Evolutionary conservation across 2,113 vertebrate species (phyloP).

Genomic region (Heptranchias perlo): DNA sequence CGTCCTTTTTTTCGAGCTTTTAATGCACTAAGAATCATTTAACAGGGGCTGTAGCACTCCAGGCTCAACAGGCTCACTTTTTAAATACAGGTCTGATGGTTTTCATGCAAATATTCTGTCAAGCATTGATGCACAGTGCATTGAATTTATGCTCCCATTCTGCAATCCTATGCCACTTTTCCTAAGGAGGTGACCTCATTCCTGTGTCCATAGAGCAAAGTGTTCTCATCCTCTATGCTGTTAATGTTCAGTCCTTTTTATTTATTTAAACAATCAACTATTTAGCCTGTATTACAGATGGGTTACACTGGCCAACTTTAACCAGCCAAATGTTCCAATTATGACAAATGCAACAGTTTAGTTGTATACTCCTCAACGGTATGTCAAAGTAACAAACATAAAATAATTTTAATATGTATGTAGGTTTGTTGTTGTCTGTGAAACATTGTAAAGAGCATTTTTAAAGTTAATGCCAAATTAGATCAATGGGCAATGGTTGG

Average conservation of each 20-base stretch:
- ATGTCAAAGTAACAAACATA: background rate
- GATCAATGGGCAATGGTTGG: background rate
- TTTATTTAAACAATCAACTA: constrained; percentile 32
- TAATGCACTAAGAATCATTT: constrained; percentile 39
- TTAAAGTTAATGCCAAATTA: constrained; percentile 18
- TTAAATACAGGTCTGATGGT: constrained; percentile 37
- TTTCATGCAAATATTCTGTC: constrained; percentile 37
- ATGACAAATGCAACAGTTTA: constrained; percentile 20
- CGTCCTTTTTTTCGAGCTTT: constrained; percentile 7
- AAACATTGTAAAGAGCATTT: background rate
- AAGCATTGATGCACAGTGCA: background rate
- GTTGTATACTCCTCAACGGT: constrained; percentile 3
- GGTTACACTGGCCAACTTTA: background rate
- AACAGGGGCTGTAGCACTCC: constrained; percentile 11
- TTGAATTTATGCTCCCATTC: constrained; percentile 1
- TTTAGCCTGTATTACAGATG: constrained; percentile 20
- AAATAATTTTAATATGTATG: background rate
- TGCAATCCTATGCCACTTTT: constrained; percentile 12
- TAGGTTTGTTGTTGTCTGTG: background rate
- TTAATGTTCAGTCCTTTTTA: constrained; percentile 35
- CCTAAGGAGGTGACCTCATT: constrained; percentile 14
- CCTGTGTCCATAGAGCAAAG: constrained; percentile 4
- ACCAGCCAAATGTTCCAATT: constrained; percentile 27
- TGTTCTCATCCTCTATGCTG: constrained; percentile 15
- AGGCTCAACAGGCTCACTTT: constrained; percentile 33